Percentiles rank a stretch among this genome's conserved stretches.
Conservation (phyloP, 1,140 invertebrate genomes). For the Tetramorium alpestre region DNA sequence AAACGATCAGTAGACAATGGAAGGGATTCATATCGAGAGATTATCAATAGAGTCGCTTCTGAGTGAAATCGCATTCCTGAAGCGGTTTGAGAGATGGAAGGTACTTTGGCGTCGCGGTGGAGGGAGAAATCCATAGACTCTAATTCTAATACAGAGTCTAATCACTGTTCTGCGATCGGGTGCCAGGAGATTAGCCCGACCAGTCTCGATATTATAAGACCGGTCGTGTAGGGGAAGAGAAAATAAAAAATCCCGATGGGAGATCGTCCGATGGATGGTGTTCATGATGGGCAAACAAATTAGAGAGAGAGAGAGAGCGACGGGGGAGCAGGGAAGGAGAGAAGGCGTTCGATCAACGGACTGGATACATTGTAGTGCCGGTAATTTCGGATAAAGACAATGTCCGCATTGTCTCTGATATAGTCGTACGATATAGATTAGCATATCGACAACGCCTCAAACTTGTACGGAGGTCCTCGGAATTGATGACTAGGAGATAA, state of each 20-base stretch:
- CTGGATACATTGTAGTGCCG: conserved; percentile 26
- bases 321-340: background rate
- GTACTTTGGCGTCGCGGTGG: background rate
- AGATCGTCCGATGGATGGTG: conserved; percentile 26
- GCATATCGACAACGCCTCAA: conserved; percentile 8
- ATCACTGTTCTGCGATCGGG: conserved; percentile 47
- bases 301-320: conserved; percentile 17
- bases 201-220: conserved; percentile 38
- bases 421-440: conserved; percentile 38
- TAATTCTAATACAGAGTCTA: conserved; percentile 50
- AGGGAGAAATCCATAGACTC: background rate
- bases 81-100: background rate
- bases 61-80: conserved; percentile 37
- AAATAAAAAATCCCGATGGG: background rate
- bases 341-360: background rate
- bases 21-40: background rate
- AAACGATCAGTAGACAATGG: background rate
- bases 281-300: conserved; percentile 62
- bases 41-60: background rate
- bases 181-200: conserved; percentile 49
- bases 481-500: background rate
- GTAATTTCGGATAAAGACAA: conserved; percentile 54
- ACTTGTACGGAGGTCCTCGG: background rate
- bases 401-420: background rate
- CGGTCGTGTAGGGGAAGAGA: conserved; percentile 10